Base-by-base conservation (phyloP, 2,888 invertebrate genomes). In the Trypoxylon attenuatum region DNA sequence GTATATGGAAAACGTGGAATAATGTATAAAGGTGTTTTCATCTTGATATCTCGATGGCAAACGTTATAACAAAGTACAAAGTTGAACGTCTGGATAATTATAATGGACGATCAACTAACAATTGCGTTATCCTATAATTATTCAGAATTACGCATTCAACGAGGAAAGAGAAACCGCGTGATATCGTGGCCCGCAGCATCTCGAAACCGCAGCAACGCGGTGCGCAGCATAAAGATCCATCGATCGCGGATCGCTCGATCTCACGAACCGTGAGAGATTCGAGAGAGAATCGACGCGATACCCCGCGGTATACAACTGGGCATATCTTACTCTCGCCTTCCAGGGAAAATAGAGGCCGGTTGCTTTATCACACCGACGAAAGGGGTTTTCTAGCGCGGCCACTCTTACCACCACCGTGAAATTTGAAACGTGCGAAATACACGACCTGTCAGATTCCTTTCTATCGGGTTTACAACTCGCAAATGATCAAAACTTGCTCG, bases 181-280 rank as follows among this genome's bases (percentile, higher is more conserved):
- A n/a, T n/a, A n/a, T n/a, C n/a, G n/a, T 33, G 25, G 19, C 50
- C 19, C 39, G 15, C 15, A n/a, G 23, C 22, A 39, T 27, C 5
- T n/a, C n/a, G n/a, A n/a, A n/a, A n/a, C n/a, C n/a, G n/a, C n/a
- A 54, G 54, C 41, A 41, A 41, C 22, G 21, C 50, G n/a, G n/a
- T n/a, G 50, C 54, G 54, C 21, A 13, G 43, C 38, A 18, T 25
- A 33, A 27, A 55, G 59, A 8, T 5, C 3, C 52, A 42, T 63
- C 52, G 46, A 15, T 33, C 50, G 54, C 61, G 61, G 52, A 18
- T 45, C 47, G 52, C 56, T 58, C 58, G 62, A 63, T 63, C 62
- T 63, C 62, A 63, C 62, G 62, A 47, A 21, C 58, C 58, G 58
- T 63, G 62, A 63, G 62, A 63, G 62, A 62, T 57, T 62, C 46